Conservation (phyloP, 1,140 invertebrate species). For the Microplitis mediator region DNA sequence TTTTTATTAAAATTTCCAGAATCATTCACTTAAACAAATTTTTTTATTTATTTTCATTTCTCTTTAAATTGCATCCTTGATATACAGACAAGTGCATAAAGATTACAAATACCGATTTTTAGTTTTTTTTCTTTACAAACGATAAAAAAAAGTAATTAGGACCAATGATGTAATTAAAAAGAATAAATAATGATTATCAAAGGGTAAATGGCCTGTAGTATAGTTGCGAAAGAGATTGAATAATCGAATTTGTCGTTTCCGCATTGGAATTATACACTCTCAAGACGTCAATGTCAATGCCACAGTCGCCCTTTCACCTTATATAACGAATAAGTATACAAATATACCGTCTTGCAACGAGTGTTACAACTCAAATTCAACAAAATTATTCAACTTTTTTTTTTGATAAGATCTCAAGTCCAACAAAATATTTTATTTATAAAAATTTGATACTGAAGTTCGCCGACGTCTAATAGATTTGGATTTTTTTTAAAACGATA, state of each 20-base stretch:
- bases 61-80: neutral
- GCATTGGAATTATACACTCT: slow-evolving; percentile 21
- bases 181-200: neutral
- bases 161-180: neutral
- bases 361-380: neutral
- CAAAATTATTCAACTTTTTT: no score
- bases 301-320: slow-evolving; percentile 38
- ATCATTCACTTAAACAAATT: neutral
- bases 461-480: no score
- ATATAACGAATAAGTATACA: slow-evolving; percentile 31
- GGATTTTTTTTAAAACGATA: no score
- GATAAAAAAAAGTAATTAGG: neutral
- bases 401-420: no score
- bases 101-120: no score
- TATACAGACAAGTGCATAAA: no score
- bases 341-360: neutral
- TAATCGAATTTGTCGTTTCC: slow-evolving; percentile 33
- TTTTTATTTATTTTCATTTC: neutral
- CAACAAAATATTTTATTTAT: no score
- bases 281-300: slow-evolving; percentile 38
- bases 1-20: neutral
- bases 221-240: slow-evolving; percentile 32
- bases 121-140: neutral
- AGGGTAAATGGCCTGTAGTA: neutral
- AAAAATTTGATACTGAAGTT: no score